phyloP scores from a whole-genome alignment of 2,113 vertebrate species.

The Centrocercus urophasianus region DNA sequence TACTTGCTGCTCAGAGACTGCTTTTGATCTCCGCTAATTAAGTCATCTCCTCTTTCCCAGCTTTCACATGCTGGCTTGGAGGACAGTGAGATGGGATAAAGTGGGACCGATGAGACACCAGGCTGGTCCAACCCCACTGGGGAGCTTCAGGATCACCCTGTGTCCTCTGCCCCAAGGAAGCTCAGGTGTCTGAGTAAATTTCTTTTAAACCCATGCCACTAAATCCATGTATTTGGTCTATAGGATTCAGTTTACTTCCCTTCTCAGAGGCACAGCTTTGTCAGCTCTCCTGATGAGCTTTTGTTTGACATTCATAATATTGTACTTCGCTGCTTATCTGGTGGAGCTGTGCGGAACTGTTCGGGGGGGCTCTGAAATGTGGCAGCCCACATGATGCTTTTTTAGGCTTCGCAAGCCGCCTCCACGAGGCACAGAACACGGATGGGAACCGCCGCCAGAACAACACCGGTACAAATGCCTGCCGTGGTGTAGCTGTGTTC shows the following conservation, averaged over 20 bases:
- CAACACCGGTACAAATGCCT: not conserved
- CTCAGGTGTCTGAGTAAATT: not conserved
- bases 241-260: slow-evolving; percentile 6
- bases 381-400: slow-evolving; percentile 36
- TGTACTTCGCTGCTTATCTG: not conserved
- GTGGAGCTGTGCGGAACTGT: not conserved
- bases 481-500: not conserved
- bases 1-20: not conserved
- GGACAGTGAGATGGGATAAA: not conserved
- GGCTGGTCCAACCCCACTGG: not conserved
- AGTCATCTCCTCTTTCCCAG: slow-evolving; percentile 6
- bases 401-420: slow-evolving; percentile 20
- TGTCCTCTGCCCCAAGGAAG: not conserved
- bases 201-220: not conserved
- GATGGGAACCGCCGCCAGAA: not conserved
- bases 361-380: not conserved
- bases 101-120: not conserved
- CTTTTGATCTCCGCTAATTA: not conserved
- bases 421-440: not conserved
- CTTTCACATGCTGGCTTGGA: rapidly evolving
- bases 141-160: not conserved
- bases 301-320: slow-evolving; percentile 38
- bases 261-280: not conserved
- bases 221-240: not conserved
- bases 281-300: slow-evolving; percentile 21